These are phyloP conservation scores for Gasterosteus nipponicus DNA, from an alignment of 2,113 vertebrate species.

Conservation along the genomic window DNA sequence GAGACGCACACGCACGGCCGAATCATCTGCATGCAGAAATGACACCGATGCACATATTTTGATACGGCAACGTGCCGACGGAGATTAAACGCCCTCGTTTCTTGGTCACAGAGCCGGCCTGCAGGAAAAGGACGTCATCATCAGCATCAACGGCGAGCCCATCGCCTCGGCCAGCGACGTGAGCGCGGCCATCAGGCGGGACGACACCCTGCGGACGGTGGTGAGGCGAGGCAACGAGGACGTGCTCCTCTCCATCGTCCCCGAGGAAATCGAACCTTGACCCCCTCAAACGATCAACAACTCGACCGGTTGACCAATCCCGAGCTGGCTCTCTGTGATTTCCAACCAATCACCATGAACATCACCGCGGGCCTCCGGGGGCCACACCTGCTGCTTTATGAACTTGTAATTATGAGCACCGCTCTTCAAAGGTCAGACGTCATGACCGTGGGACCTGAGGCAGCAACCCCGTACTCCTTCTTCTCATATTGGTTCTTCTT, in stretches of 20 bases:
- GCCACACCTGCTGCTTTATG: slow-evolving; percentile 21
- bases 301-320: slow-evolving; percentile 61
- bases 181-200: slow-evolving; percentile 90
- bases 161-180: slow-evolving; percentile 92
- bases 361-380: no score
- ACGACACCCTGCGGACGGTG: slow-evolving; percentile 85
- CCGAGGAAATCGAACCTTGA: slow-evolving; percentile 93
- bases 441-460: slow-evolving; percentile 4
- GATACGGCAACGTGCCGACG: no score
- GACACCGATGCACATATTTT: no score
- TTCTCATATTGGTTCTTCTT: slow-evolving; percentile 20
- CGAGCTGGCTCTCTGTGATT: slow-evolving; percentile 87
- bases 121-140: slow-evolving; percentile 93
- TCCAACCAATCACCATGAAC: slow-evolving; percentile 51
- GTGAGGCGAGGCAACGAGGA: slow-evolving; percentile 96
- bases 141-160: slow-evolving; percentile 94
- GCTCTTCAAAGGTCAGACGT: neutral
- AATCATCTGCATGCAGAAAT: neutral
- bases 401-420: slow-evolving; percentile 46
- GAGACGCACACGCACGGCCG: neutral
- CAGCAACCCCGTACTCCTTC: slow-evolving; percentile 20
- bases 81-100: neutral
- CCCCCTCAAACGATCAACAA: slow-evolving; percentile 51
- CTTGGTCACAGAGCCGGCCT: slow-evolving; percentile 86
- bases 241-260: slow-evolving; percentile 88